Evolutionary conservation across 1,140 invertebrate species (phyloP).

Genomic region (Caenorhabditis remanei): DNA sequence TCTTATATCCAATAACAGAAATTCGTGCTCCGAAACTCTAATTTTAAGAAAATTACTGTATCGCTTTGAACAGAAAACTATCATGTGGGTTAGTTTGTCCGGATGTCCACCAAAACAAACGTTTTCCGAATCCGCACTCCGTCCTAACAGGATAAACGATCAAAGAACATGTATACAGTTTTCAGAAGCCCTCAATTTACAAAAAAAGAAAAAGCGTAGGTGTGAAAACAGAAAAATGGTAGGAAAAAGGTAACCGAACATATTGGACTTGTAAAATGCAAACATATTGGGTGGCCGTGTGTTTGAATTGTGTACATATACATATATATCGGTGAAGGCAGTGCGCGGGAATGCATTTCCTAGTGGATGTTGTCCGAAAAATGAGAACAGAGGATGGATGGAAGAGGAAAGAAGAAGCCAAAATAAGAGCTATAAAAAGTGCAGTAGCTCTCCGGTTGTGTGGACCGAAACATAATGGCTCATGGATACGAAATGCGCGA

Average conservation of each 20-base stretch:
- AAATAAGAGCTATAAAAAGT: conserved; percentile 20
- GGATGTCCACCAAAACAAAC: too few species aligned
- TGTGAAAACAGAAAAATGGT: background rate
- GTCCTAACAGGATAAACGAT: too few species aligned
- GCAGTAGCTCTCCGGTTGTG: conserved; percentile 20
- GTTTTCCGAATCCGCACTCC: too few species aligned
- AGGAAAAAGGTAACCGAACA: conserved; percentile 20
- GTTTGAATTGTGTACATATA: conserved; percentile 53
- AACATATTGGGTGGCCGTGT: conserved; percentile 52
- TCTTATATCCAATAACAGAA: too few species aligned
- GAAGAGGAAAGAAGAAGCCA: background rate
- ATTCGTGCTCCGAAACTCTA: too few species aligned
- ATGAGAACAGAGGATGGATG: background rate
- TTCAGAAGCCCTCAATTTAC: too few species aligned
- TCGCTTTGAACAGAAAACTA: too few species aligned
- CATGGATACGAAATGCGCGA: conserved; percentile 53
- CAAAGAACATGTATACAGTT: too few species aligned
- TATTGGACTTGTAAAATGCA: conserved; percentile 51
- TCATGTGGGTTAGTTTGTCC: too few species aligned
- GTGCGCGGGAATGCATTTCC: conserved; percentile 50
- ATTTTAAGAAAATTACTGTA: too few species aligned
- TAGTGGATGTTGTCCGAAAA: conserved; percentile 50
- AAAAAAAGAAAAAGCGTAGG: background rate
- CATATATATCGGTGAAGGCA: background rate
- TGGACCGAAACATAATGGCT: conserved; percentile 16